Evolutionary conservation across 2,888 invertebrate species (phyloP), one percentile per base, ranked within the genome.

Genomic region (Deroplatys truncata): DNA sequence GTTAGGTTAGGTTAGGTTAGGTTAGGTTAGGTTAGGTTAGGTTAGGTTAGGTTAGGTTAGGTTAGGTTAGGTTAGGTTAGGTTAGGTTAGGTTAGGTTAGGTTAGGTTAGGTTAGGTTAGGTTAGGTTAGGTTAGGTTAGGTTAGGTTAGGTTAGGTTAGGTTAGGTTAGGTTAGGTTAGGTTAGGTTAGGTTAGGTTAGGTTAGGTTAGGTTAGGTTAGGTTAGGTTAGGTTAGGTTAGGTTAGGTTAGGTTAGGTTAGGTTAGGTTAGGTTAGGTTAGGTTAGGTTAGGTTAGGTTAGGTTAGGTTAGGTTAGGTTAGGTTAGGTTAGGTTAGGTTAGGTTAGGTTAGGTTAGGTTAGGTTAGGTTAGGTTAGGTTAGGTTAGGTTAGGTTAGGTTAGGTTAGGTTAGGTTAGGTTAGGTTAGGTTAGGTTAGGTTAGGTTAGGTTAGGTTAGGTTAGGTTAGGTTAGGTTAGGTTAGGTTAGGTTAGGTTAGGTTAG

Each of bases 281-380:
- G 91, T 92, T 91, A 91, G 91, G 90, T 92, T 91, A 91, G 90
- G 90, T 91, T 90, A 90, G 91, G 90, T 91, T 91, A 91, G 91
- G 90, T 91, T 91, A 91, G 91, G 90, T 91, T 91, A 90, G 91
- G 90, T 91, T 91, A 91, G 90, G 90, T 91, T 90, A 91, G 90
- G 90, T 91, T 90, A 90, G 91, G 90, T 91, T 90, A 91, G 91
- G 90, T 90, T 90, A 91, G 91, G 91, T 91, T 89, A 91, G 91
- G 91, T 91, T 90, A 90, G 91, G 91, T 91, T 90, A 91, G 91
- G 91, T 91, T 91, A 91, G 91, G 92, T 91, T 90, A 91, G 91
- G 91, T 91, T 91, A 91, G 91, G 91, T 91, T 91, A 90, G 91
- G 91, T 31, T 31, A 31, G 31, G 31, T 31, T 31, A 31, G 31